Evolutionary conservation across 2,797 vertebrate species (phyloP), one percentile per base, ranked within the genome.

Genomic region (Chelonia mydas): DNA sequence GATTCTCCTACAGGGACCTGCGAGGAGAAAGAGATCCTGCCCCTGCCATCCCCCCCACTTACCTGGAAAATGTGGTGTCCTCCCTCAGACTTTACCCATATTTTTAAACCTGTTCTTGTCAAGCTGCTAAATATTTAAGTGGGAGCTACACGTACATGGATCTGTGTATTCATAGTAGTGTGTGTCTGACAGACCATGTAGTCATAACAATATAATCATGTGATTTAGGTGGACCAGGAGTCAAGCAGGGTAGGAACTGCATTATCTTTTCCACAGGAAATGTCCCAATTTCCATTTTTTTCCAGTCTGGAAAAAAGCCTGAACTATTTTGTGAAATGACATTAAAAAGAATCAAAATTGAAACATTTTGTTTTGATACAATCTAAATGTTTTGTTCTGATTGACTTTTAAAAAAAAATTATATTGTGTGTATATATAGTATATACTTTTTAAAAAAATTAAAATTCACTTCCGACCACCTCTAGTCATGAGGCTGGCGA

Each of bases 41-140:
- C 95, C 92, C 81, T 87, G 86, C 94, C 90, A 68, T 92, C 93
- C 95, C 92, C 93, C 81, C 81, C 89, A 93, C 80, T 97, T 96
- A 97, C 94, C 96, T 97, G 95, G 97, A 95, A 97, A 97, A 97
- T 94, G 78, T 94, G 95, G 94, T 91, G 31, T 1, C 0, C 15
- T 95, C 92, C 92, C 90, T 93, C 79, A 84, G 76, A 94, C 86
- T 97, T 94, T 96, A 88, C 84, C 31, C 88, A 12, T 95, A 55
- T 96, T 97, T 97, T 96, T 95, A 97, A 95, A 97, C 82, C 94
- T 86, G 88, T 89, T 90, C 91, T 94, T 93, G 95, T 92, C 83
- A 84, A 92, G 81, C 74, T 82, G 51, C 17, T 80, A 94, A 93
- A 90, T 82, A 84, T 61, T 95, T 96, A 94, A 94, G 93, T 72